These are phyloP conservation scores for Cenopis cana DNA, from an alignment of 2,888 invertebrate species.

Conservation along the genomic window DNA sequence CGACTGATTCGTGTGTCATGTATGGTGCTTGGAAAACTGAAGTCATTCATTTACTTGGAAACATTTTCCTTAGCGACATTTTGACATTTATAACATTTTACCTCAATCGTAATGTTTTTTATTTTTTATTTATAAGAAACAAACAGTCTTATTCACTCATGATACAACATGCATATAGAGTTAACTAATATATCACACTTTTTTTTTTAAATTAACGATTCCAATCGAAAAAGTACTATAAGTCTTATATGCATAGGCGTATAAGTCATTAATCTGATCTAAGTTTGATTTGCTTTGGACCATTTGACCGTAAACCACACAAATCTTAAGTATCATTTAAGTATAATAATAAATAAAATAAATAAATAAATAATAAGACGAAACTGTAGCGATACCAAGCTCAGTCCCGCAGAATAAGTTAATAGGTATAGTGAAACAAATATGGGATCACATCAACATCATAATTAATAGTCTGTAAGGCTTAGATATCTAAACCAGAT, in stretches of 20 bases:
- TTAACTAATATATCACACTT: too few relatives aligned
- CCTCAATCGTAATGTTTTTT: too few relatives aligned
- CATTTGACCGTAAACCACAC: slow-evolving; percentile 9
- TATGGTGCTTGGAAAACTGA: slow-evolving; percentile 28
- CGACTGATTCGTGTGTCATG: slow-evolving; percentile 34
- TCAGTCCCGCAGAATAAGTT: neutral
- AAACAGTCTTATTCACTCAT: too few relatives aligned
- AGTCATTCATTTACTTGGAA: slow-evolving; percentile 31
- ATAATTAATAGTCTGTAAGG: neutral
- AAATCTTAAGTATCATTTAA: neutral
- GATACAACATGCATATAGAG: too few relatives aligned
- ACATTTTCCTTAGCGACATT: slow-evolving; percentile 16
- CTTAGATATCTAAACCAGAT: neutral
- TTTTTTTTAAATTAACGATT: too few relatives aligned
- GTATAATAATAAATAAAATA: too few relatives aligned
- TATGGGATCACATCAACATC: neutral
- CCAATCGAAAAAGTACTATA: too few relatives aligned
- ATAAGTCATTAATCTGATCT: neutral
- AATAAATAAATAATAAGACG: too few relatives aligned
- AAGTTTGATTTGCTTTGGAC: neutral
- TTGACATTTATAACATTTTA: neutral
- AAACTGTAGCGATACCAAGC: too few relatives aligned
- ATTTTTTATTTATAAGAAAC: too few relatives aligned
- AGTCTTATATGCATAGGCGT: too few relatives aligned
- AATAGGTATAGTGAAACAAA: neutral